A percentile compares a stretch with the other conserved stretches of the same genome.
These are phyloP conservation scores for Crossaster papposus DNA, from an alignment of 53 echinoderm and acorn worm genomes.

Conservation along the genomic window DNA sequence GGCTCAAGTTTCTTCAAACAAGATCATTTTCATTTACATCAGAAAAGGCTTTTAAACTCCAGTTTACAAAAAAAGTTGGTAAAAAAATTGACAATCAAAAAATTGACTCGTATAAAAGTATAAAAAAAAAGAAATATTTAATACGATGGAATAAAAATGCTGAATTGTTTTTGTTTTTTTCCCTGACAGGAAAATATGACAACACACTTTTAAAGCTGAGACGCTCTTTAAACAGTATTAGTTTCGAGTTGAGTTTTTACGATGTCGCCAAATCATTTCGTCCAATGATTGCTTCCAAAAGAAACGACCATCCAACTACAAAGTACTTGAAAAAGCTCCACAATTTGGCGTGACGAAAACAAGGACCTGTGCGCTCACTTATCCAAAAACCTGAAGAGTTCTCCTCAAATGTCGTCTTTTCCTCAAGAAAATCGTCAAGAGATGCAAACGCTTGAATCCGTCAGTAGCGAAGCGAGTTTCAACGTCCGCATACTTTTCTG, in stretches of 20 bases:
- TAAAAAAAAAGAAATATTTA: constrained; percentile 15
- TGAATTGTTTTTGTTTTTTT: background rate
- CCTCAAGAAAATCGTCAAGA: background rate
- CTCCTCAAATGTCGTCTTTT: background rate
- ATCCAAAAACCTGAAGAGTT: no score
- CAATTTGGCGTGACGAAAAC: background rate
- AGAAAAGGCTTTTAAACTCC: background rate
- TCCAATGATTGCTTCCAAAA: background rate
- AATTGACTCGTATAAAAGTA: constrained; percentile 37
- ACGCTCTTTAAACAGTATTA: background rate
- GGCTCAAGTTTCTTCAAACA: background rate
- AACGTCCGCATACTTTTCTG: background rate
- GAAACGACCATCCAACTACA: background rate
- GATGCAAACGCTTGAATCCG: background rate
- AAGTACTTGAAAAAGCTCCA: background rate
- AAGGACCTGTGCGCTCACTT: background rate
- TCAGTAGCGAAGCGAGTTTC: background rate
- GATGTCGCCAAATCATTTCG: background rate
- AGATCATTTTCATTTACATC: background rate
- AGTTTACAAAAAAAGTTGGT: constrained; percentile 1
- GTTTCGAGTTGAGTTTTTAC: background rate
- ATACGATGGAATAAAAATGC: constrained; percentile 21
- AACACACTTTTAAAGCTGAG: background rate
- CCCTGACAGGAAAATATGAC: background rate
- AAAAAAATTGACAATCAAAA: constrained; percentile 15